Conservation (phyloP, 2,888 invertebrate species). For the Priocnemis perturbator region DNA sequence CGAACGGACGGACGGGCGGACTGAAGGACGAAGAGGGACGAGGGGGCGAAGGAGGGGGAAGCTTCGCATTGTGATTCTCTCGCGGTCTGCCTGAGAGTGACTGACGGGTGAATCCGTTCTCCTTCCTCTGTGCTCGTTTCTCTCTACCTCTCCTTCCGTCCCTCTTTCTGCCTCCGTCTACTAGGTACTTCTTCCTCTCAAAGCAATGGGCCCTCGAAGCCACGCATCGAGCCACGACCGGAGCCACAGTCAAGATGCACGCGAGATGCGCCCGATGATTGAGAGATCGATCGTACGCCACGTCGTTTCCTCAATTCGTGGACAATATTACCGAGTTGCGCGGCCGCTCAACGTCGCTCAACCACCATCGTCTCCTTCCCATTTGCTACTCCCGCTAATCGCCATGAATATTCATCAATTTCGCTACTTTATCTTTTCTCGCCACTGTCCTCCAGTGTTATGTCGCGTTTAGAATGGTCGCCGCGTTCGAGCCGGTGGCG, state of each 20-base stretch:
- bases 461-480: too few relatives aligned
- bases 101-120: slow-evolving; percentile 74
- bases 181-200: slow-evolving; percentile 31
- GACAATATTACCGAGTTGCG: slow-evolving; percentile 1
- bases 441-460: too few relatives aligned
- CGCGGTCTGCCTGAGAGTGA: slow-evolving; percentile 71
- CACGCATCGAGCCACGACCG: neutral
- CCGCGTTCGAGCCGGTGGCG: too few relatives aligned
- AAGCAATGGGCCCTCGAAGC: slow-evolving; percentile 44
- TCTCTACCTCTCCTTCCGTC: slow-evolving; percentile 32
- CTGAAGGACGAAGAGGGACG: slow-evolving; percentile 34
- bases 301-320: slow-evolving; percentile 23
- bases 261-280: slow-evolving; percentile 2
- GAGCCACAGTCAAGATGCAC: slow-evolving; percentile 1
- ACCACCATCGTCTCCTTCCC: too few relatives aligned
- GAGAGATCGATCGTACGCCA: slow-evolving; percentile 1
- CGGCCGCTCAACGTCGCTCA: neutral
- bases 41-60: slow-evolving; percentile 50
- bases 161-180: slow-evolving; percentile 34
- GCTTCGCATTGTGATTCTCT: slow-evolving; percentile 71
- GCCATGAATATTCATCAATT: too few relatives aligned
- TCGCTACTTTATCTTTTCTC: too few relatives aligned
- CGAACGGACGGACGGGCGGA: slow-evolving; percentile 64
- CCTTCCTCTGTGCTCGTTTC: slow-evolving; percentile 53
- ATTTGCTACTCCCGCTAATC: neutral